phyloP scores from a whole-genome alignment of 2,113 vertebrate genomes.

The Catharus fuscescens region DNA sequence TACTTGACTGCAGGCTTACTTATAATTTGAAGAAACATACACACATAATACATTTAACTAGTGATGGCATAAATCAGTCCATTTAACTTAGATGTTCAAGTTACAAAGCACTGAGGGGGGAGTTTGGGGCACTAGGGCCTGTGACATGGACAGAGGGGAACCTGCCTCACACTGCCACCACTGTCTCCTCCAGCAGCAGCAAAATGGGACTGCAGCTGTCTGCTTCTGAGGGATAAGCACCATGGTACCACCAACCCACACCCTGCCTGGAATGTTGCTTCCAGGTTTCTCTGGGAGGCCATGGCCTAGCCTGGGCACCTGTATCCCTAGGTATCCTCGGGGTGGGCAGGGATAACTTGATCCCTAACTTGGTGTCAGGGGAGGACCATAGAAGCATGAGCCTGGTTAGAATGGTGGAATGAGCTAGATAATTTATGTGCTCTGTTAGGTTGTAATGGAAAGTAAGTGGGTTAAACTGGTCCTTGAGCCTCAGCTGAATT shows the following conservation, averaged over 20 bases:
- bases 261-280: fast-evolving
- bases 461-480: neutral
- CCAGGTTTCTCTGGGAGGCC: neutral
- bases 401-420: neutral
- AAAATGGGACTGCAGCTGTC: fast-evolving
- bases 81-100: neutral
- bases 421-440: neutral
- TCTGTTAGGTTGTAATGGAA: neutral
- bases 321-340: neutral
- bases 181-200: neutral
- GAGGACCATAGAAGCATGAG: neutral
- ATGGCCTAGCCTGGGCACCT: neutral
- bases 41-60: neutral
- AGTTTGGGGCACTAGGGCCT: neutral
- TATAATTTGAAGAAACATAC: neutral
- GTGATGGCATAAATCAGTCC: neutral
- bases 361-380: neutral
- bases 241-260: fast-evolving
- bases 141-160: fast-evolving
- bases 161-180: neutral
- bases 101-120: neutral
- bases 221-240: neutral
- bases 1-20: neutral
- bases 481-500: neutral
- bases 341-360: neutral